Conservation (phyloP, 2,797 vertebrate genomes). For the Distichodus sexfasciatus region DNA sequence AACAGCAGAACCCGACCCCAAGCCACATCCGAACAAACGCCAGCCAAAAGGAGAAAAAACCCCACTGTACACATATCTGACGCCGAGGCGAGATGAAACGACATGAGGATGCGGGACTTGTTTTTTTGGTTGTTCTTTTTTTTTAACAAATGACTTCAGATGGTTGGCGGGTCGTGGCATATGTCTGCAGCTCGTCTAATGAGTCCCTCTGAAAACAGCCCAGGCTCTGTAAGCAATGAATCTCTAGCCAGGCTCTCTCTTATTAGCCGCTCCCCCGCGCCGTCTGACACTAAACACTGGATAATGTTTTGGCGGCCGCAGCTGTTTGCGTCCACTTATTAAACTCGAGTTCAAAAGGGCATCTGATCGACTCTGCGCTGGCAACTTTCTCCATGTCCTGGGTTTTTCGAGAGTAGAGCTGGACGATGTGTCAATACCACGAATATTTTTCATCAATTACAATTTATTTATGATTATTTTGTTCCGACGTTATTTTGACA, state of each 20-base stretch:
- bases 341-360: constrained; percentile 64
- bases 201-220: constrained; percentile 69
- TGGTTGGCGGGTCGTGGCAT: constrained; percentile 64
- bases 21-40: constrained; percentile 35
- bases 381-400: constrained; percentile 55
- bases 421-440: no score
- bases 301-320: constrained; percentile 67
- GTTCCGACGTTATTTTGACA: no score
- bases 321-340: constrained; percentile 63
- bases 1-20: constrained; percentile 49
- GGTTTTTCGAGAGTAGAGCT: no score
- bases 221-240: constrained; percentile 73
- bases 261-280: constrained; percentile 55
- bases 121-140: constrained; percentile 61
- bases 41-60: constrained; percentile 51
- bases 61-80: not conserved
- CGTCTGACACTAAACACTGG: constrained; percentile 68
- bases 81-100: no score
- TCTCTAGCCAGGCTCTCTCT: constrained; percentile 67
- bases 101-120: constrained; percentile 55
- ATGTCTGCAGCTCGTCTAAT: constrained; percentile 72
- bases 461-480: no score
- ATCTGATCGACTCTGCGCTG: constrained; percentile 59
- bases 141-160: constrained; percentile 69
- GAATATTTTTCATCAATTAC: no score